These are phyloP conservation scores for Tipula lateralis DNA, from an alignment of 2,888 invertebrate species.

Conservation along the genomic window DNA sequence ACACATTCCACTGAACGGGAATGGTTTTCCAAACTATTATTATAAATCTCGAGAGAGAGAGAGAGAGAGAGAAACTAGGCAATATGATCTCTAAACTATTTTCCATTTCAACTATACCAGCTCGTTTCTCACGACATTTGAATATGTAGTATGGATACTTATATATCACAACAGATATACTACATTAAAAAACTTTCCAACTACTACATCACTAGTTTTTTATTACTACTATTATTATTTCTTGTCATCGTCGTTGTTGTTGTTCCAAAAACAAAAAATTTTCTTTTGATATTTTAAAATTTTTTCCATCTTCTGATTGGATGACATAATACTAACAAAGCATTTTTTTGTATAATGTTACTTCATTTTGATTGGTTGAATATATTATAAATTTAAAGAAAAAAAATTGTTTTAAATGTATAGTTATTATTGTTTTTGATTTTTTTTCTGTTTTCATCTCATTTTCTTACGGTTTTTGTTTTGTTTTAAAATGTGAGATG, in stretches of 20 bases:
- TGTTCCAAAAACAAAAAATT: not conserved
- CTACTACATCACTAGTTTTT: slow-evolving; percentile 9
- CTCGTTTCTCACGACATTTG: no score
- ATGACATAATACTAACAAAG: slow-evolving; percentile 9
- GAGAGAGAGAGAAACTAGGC: no score
- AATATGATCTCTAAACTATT: no score
- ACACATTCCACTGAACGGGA: no score
- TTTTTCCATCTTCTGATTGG: slow-evolving; percentile 1
- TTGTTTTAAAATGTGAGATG: not conserved
- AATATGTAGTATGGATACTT: no score
- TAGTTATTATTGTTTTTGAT: not conserved
- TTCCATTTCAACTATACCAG: no score
- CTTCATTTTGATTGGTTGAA: slow-evolving; percentile 24
- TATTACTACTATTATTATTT: not conserved
- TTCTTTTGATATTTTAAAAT: not conserved
- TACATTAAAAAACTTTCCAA: not conserved
- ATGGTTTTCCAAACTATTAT: no score
- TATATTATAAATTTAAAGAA: slow-evolving; percentile 19
- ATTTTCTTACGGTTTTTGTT: not conserved
- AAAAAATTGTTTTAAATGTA: slow-evolving; percentile 3
- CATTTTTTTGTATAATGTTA: not conserved
- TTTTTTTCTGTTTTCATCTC: not conserved
- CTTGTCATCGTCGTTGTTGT: not conserved
- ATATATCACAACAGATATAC: not conserved
- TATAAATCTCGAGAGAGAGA: no score